These are phyloP conservation scores for Zoanthus solanderi DNA, from an alignment of 92 coral and sea anemone genomes.

Conservation along the genomic window DNA sequence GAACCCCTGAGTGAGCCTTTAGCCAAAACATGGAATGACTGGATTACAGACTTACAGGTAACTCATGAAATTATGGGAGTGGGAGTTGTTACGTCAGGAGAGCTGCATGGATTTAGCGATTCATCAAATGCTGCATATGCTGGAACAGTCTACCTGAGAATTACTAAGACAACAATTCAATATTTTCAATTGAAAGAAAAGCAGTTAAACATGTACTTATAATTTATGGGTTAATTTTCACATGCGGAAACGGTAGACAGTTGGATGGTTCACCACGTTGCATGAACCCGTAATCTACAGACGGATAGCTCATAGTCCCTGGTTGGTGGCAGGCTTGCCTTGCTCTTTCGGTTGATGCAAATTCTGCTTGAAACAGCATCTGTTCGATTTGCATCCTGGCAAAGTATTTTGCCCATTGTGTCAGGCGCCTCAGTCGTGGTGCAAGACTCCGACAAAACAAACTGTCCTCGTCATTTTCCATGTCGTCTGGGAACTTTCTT, in stretches of 20 bases:
- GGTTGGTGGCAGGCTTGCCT: too few relatives aligned
- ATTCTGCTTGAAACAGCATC: slow-evolving; percentile 29
- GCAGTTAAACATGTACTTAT: background rate
- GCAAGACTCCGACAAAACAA: slow-evolving; percentile 36
- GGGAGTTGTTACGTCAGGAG: slow-evolving; percentile 36
- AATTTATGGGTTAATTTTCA: background rate
- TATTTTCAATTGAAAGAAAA: background rate
- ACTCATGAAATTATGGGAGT: slow-evolving; percentile 14
- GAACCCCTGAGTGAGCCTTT: slow-evolving; percentile 27
- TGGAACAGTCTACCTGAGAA: slow-evolving; percentile 51
- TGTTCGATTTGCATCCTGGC: slow-evolving; percentile 21
- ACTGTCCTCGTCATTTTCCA: slow-evolving; percentile 32
- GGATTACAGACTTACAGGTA: slow-evolving; percentile 13
- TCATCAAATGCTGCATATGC: slow-evolving; percentile 51
- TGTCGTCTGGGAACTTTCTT: slow-evolving; percentile 2
- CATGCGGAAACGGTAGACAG: too few relatives aligned
- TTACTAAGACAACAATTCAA: background rate
- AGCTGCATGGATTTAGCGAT: slow-evolving; percentile 55
- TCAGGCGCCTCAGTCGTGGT: slow-evolving; percentile 36
- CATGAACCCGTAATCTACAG: too few relatives aligned
- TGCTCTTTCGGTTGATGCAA: background rate
- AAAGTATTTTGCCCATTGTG: slow-evolving; percentile 31
- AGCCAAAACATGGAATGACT: slow-evolving; percentile 26
- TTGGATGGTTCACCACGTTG: too few relatives aligned
- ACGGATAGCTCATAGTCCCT: too few relatives aligned